These are phyloP conservation scores for Stenchaetothrips biformis DNA, from an alignment of 2,888 invertebrate genomes.

Conservation along the genomic window DNA sequence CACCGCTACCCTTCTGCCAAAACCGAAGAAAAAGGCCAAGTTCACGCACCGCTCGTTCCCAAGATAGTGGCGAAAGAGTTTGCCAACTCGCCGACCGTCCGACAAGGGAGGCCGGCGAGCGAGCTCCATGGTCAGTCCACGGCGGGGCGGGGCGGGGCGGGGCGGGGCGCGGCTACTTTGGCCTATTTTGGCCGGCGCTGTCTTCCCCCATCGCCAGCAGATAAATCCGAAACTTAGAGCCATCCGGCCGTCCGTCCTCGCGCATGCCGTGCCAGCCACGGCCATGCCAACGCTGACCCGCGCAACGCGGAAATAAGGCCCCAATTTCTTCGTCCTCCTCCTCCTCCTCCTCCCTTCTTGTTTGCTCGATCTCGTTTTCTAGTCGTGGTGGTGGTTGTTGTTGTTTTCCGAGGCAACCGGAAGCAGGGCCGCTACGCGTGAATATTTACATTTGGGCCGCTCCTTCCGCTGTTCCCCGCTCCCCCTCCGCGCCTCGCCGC, in stretches of 20 bases:
- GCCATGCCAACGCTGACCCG: not conserved
- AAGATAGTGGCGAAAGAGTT: not conserved
- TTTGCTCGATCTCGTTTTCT: too few species aligned
- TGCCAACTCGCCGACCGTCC: not conserved
- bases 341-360: not conserved
- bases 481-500: not conserved
- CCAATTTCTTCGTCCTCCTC: not conserved
- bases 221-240: not conserved
- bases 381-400: too few species aligned
- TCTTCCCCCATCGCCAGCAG: not conserved
- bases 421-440: not conserved
- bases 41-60: constrained; percentile 12
- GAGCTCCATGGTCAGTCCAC: not conserved
- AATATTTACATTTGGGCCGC: constrained; percentile 2
- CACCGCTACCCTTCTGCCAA: not conserved
- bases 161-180: not conserved
- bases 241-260: too few species aligned
- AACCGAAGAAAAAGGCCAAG: not conserved
- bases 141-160: not conserved
- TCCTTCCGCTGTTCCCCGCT: not conserved
- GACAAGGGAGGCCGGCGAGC: not conserved
- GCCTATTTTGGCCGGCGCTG: not conserved
- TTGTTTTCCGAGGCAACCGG: not conserved
- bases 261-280: not conserved
- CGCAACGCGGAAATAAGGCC: not conserved